Percentiles rank a stretch among this genome's conserved stretches.
Evolutionary conservation across 2,113 vertebrate species (phyloP).

Genomic region (Heterocephalus glaber): DNA sequence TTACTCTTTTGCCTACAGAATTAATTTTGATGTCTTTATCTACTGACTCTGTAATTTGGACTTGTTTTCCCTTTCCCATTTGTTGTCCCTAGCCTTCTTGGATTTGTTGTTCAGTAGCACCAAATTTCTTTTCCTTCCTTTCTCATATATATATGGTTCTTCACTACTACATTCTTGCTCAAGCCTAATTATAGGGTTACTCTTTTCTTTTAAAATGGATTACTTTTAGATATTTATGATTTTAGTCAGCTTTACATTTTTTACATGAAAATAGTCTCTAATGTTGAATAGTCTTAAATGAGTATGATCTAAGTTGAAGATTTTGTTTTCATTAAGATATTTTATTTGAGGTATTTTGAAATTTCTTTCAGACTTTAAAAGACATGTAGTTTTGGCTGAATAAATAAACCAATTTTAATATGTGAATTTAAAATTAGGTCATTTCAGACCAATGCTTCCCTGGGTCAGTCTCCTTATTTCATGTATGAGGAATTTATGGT

Average conservation of each 20-base stretch:
- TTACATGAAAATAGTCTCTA: background rate
- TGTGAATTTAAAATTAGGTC: slow-evolving; percentile 1
- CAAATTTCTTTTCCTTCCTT: background rate
- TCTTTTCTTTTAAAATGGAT: slow-evolving; percentile 19
- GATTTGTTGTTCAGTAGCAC: background rate
- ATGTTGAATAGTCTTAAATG: slow-evolving; percentile 18
- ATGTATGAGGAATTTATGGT: background rate
- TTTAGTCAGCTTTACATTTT: background rate
- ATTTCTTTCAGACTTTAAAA: slow-evolving; percentile 35
- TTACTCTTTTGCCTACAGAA: background rate
- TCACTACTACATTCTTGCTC: background rate
- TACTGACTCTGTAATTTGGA: background rate
- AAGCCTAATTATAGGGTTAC: background rate
- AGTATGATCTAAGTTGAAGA: background rate
- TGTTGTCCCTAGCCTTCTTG: background rate
- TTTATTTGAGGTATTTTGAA: slow-evolving; percentile 13
- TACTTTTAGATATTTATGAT: slow-evolving; percentile 13
- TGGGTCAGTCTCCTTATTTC: background rate
- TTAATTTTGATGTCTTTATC: slow-evolving; percentile 16
- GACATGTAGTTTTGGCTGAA: background rate
- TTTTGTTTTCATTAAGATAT: slow-evolving; percentile 49
- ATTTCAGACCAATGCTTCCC: slow-evolving; percentile 41
- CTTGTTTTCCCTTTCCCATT: slow-evolving; percentile 13
- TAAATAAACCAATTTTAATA: slow-evolving; percentile 3
- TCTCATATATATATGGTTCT: background rate